Base-by-base conservation (phyloP, 1,140 invertebrate genomes). In the Drosophila truncata region DNA sequence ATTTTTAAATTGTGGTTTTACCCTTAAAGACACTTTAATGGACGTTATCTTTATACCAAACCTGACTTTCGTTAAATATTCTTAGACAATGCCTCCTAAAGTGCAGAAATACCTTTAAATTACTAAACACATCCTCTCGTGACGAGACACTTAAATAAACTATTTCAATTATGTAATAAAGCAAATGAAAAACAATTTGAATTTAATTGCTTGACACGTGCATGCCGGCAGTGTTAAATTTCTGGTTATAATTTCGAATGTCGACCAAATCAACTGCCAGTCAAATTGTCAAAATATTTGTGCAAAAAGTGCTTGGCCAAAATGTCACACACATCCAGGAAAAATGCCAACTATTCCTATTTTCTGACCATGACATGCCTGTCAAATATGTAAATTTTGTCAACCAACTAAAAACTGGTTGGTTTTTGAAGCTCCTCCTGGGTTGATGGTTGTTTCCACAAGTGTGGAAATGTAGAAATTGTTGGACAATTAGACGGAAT, bases 311-410 rank as follows among this genome's bases (percentile, higher is more conserved):
- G 60, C 58, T 37, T 39, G 54, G 44, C 52, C 50, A 70, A 65
- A 87, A 80, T 82, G 83, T 87, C 83, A 80, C 62, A 64, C 29
- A 11, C 65, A 47, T 3, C 47, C n/a, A 73, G 72, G 64, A 62
- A 72, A 81, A 82, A 83, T 83, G 60, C 65, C 66, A 77, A 62
- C 75, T 61, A 66, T 67, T 77, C 47, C 16, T 37, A 33, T 44
- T 16, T 46, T 54, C 61, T 80, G 72, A 59, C 42, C 52, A 57
- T 66, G 72, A 76, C 73, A 76, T 35, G 69, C 62, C 63, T 82
- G 79, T 77, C 79, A 87, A 83, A 72, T 88, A 80, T 88, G 80
- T 65, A 88, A 73, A 83, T 87, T 79, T 60, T 55, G 25, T 42
- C 25, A 20, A 10, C n/a, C 31, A 44, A 25, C 58, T 16, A 33